phyloP scores from a whole-genome alignment of 2,797 vertebrate genomes.

The Mallotus villosus region DNA sequence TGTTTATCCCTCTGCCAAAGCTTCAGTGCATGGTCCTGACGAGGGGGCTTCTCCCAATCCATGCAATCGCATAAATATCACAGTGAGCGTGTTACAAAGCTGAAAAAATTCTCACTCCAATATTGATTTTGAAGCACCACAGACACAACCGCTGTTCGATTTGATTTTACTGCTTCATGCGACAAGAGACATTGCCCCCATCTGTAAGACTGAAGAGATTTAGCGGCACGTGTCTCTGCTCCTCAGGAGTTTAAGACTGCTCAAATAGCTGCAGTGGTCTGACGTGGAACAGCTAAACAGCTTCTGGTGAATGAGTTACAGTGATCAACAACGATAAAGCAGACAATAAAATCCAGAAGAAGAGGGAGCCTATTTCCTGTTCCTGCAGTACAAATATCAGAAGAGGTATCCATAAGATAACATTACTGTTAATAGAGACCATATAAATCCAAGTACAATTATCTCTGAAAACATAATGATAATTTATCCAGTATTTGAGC shows the following conservation, averaged over 20 bases:
- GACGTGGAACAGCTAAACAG: neutral
- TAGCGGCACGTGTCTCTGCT: neutral
- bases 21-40: neutral
- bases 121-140: slow-evolving; percentile 14
- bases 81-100: neutral
- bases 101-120: neutral
- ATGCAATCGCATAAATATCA: slow-evolving; percentile 6
- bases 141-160: slow-evolving; percentile 14
- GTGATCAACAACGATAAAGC: slow-evolving; percentile 2
- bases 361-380: neutral
- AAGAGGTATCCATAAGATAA: neutral
- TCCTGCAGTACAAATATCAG: neutral
- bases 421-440: neutral
- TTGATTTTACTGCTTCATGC: slow-evolving; percentile 3
- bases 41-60: slow-evolving; percentile 8
- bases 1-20: neutral
- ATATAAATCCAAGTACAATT: neutral
- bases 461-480: neutral
- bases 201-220: slow-evolving; percentile 15
- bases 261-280: neutral
- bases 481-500: neutral
- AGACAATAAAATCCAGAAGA: neutral
- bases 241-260: neutral
- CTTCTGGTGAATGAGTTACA: neutral
- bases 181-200: slow-evolving; percentile 9